A percentile compares a stretch with the other conserved stretches of the same genome.
Evolutionary conservation across 2,888 invertebrate genomes (phyloP).

Genomic region (Ochropleura leucogaster): DNA sequence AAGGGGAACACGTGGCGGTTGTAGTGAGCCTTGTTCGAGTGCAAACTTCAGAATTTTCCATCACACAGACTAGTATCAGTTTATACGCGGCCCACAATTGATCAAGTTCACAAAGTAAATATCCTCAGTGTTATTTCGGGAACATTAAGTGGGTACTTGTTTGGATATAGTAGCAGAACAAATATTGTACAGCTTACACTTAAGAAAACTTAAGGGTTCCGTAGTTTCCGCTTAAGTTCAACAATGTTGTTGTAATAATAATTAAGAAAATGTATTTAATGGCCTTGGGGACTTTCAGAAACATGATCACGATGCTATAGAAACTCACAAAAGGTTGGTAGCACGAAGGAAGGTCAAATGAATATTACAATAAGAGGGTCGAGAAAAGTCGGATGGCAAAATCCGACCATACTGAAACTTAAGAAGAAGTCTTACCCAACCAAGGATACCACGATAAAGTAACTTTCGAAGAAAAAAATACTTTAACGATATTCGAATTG

Average conservation of each 20-base stretch:
- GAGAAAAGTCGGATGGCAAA: conserved; percentile 10
- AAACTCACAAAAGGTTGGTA: conserved; percentile 1
- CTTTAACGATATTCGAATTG: conserved; percentile 7
- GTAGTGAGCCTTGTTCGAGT: background rate
- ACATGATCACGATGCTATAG: background rate
- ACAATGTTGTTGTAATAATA: conserved; percentile 14
- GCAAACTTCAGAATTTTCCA: background rate
- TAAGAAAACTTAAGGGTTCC: conserved; percentile 24
- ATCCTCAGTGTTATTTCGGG: conserved; percentile 4
- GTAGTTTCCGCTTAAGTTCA: conserved; percentile 14
- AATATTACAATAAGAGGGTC: conserved; percentile 8
- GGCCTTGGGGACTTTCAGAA: background rate
- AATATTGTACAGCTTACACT: conserved; percentile 25
- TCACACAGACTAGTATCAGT: background rate
- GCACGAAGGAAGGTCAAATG: conserved; percentile 4
- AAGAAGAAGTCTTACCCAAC: conserved; percentile 20
- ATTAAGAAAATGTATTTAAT: conserved; percentile 9
- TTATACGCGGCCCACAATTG: background rate
- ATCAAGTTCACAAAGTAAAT: conserved; percentile 28
- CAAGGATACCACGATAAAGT: conserved; percentile 13
- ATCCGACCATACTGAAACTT: conserved; percentile 13
- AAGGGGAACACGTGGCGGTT: background rate
- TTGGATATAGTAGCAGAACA: conserved; percentile 22
- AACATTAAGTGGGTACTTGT: conserved; percentile 19
- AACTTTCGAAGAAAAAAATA: conserved; percentile 22